Percentiles rank a stretch among this genome's conserved stretches.
These are phyloP conservation scores for Heliconius eleuchia DNA, from an alignment of 1,140 invertebrate genomes.

Conservation along the genomic window DNA sequence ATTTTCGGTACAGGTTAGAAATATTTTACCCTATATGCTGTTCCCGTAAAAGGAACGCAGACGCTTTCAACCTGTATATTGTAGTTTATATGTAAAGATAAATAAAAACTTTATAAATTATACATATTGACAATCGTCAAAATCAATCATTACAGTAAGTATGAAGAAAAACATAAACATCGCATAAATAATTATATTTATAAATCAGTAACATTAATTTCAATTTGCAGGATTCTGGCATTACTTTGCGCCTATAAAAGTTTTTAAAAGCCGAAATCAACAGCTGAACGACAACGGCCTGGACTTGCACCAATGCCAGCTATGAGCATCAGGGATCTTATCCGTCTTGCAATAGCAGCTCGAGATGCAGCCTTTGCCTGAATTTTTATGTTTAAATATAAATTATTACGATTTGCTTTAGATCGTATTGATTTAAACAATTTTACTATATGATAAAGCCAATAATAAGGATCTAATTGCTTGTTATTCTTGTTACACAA, in stretches of 20 bases:
- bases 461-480: constrained; percentile 41
- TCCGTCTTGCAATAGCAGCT: constrained; percentile 34
- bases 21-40: too few species aligned
- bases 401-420: constrained; percentile 16
- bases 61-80: too few species aligned
- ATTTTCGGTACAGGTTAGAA: background rate
- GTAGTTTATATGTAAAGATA: too few species aligned
- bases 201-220: constrained; percentile 11
- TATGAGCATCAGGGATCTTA: constrained; percentile 1
- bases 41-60: too few species aligned
- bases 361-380: constrained; percentile 31
- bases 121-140: too few species aligned
- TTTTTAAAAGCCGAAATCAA: too few species aligned
- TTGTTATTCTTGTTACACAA: constrained; percentile 37
- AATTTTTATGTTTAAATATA: constrained; percentile 34
- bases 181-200: background rate
- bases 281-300: constrained; percentile 33
- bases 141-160: too few species aligned
- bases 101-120: too few species aligned
- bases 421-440: constrained; percentile 12
- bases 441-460: constrained; percentile 38
- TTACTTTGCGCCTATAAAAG: constrained; percentile 11
- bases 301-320: constrained; percentile 25
- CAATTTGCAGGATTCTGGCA: constrained; percentile 3
- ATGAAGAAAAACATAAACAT: too few species aligned